phyloP scores from a whole-genome alignment of 2,888 invertebrate species.

The Synanthedon vespiformis region DNA sequence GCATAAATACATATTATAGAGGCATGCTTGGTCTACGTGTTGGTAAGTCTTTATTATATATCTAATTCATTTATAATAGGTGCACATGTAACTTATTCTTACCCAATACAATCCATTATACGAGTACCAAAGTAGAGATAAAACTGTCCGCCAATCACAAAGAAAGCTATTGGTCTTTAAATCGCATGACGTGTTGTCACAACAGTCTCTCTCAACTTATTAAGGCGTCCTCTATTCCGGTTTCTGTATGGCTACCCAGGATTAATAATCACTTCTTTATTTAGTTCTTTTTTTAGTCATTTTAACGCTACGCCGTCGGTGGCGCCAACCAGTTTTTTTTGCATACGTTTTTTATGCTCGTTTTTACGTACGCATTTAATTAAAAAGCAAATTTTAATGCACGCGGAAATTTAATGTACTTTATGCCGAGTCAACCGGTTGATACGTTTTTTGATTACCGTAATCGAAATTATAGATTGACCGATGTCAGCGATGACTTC shows the following conservation, averaged over 20 bases:
- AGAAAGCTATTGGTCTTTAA: constrained; percentile 4
- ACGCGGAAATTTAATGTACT: constrained; percentile 9
- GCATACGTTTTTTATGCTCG: constrained; percentile 13
- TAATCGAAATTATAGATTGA: not conserved
- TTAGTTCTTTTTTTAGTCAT: constrained; percentile 20
- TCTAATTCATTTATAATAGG: no score
- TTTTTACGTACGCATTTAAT: constrained; percentile 24
- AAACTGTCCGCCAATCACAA: no score
- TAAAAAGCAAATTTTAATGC: constrained; percentile 14
- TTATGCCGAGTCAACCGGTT: not conserved
- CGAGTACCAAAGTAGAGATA: no score
- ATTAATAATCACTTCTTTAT: constrained; percentile 54
- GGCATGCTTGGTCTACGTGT: no score
- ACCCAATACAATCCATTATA: no score
- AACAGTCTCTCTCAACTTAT: constrained; percentile 25
- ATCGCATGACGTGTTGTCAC: constrained; percentile 32
- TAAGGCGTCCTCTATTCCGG: constrained; percentile 37
- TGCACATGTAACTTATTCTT: no score
- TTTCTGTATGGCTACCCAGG: constrained; percentile 23
- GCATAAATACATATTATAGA: no score
- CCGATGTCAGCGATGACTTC: not conserved
- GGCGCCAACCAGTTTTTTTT: constrained; percentile 41
- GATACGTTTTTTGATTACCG: not conserved
- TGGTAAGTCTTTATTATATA: no score
- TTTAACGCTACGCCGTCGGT: constrained; percentile 22